Evolutionary conservation across 2,888 invertebrate species (phyloP), one percentile per base, ranked within the genome.

Genomic region (Cephus pygmeus): DNA sequence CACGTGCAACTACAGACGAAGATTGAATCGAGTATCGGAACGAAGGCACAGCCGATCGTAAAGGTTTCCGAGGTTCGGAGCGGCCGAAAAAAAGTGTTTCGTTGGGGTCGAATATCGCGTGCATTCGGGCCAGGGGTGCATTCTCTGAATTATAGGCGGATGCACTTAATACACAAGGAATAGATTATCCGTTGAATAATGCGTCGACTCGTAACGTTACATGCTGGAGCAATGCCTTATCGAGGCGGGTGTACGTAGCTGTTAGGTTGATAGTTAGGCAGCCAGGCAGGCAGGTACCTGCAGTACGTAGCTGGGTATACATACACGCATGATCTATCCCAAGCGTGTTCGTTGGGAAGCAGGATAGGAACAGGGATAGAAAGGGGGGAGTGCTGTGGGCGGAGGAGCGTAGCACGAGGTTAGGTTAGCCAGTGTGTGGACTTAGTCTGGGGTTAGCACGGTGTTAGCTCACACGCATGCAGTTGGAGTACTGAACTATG

Each of bases 181-280:
- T 83, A 89, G 88, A 88, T 89, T 89, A 89, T 88, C 88, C 87
- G 79, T 85, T 88, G 88, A 89, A 88, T 89, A 89, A 89, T 88
- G 88, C 84, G 84, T 56, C 56, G 56, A 56, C 23, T 56, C 23
- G 56, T 56, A 56, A 56, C 56, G 56, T 56, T 56, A 56, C 56
- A 56, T 56, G 56, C 56, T 15, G 23, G 9, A 23, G 56, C 56
- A 56, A 56, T 56, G 56, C 56, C 56, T 56, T 56, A 56, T 56
- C 56, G 56, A 6, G 56, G 56, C 23, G 2, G 56, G 56, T 56
- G 56, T 56, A 56, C 9, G 23, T 56, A 56, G 56, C 56, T 56
- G 23, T 23, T 56, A 56, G 56, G 56, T 40, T 40, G 40, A 15
- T 23, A 56, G 56, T 6, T 9, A 56, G 56, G 56, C 56, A 23